phyloP scores from a whole-genome alignment of 2,797 vertebrate genomes.

The Prunella strophiata region DNA sequence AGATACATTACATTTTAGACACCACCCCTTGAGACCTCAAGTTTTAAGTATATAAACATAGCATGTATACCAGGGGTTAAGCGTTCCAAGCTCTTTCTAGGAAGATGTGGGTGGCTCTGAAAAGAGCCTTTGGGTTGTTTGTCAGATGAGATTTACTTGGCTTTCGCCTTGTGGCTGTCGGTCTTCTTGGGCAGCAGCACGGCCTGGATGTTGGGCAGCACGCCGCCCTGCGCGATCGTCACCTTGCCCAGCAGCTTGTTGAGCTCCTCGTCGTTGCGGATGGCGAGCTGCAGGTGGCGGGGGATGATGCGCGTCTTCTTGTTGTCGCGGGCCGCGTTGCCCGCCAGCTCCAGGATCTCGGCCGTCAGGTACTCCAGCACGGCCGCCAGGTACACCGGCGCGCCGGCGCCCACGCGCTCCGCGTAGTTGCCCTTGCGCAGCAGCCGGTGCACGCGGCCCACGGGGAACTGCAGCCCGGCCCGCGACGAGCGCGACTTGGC shows the following conservation, averaged over 20 bases:
- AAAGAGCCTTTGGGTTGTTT: conserved; percentile 71
- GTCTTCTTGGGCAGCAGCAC: background rate
- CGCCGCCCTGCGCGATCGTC: conserved; percentile 77
- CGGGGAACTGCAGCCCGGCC: conserved; percentile 71
- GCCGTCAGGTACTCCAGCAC: conserved; percentile 72
- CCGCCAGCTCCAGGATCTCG: conserved; percentile 80
- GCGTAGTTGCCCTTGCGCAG: conserved; percentile 62
- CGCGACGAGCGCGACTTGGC: conserved; percentile 66
- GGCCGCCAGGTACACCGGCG: conserved; percentile 40
- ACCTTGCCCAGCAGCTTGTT: conserved; percentile 89
- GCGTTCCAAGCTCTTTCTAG: background rate
- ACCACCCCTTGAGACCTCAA: rapidly evolving
- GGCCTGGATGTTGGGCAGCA: background rate
- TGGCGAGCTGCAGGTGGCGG: conserved; percentile 89
- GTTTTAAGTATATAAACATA: rapidly evolving
- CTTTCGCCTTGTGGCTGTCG: background rate
- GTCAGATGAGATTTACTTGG: background rate
- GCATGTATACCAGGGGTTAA: rapidly evolving
- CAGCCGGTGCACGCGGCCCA: conserved; percentile 72
- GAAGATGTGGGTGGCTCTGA: conserved; percentile 68
- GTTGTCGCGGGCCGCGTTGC: conserved; percentile 84
- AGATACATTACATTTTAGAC: rapidly evolving
- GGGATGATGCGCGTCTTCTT: conserved; percentile 93
- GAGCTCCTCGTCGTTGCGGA: conserved; percentile 74
- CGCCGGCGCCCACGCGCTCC: conserved; percentile 36